These are phyloP conservation scores for chimpanzee (Pan troglodytes) DNA, from an alignment of 2,113 vertebrate genomes.

Conservation along the genomic window NHGRI_mPanTro3-v2.1_pri NC_072401.2:150084501-150085000, in stretches of 20 bases:
- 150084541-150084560: not conserved
- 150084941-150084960: too few relatives aligned
- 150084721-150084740: not conserved
- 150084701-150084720: not conserved
- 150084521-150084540: not conserved
- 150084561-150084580: not conserved
- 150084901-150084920: too few relatives aligned
- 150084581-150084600: not conserved
- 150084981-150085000: too few relatives aligned
- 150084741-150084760: not conserved
- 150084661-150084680: not conserved
- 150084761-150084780: not conserved
- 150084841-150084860: not conserved
- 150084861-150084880: not conserved
- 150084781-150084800: not conserved
- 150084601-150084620: not conserved
- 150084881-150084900: too few relatives aligned
- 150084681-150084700: not conserved
- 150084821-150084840: constrained; percentile 11
- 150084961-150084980: too few relatives aligned
- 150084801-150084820: not conserved
- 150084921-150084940: too few relatives aligned
- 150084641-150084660: not conserved
- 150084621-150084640: not conserved
- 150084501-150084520: not conserved